These are phyloP conservation scores for Ophthalmolycus amberensis DNA, from an alignment of 2,113 vertebrate species.

Conservation along the genomic window DNA sequence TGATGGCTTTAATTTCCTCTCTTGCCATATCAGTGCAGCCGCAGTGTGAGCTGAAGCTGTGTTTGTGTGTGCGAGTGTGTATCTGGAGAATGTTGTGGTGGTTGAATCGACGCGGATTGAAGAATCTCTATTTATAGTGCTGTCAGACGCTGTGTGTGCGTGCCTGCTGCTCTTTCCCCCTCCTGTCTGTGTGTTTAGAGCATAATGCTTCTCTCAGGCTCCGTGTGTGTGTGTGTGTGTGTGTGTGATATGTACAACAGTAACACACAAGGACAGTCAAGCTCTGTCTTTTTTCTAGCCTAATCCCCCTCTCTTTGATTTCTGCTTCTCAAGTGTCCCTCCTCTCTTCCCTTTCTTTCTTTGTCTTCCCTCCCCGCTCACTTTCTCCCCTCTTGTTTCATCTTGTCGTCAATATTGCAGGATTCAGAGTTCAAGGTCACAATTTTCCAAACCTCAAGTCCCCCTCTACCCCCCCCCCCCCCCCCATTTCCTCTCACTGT, in stretches of 20 bases:
- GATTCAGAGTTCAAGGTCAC: conserved; percentile 72
- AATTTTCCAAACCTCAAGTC: conserved; percentile 70
- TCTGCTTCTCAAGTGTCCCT: neutral
- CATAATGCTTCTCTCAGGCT: neutral
- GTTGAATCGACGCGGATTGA: conserved; percentile 25
- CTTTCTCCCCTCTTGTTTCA: conserved; percentile 17
- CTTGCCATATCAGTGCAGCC: conserved; percentile 15
- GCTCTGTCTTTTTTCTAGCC: neutral
- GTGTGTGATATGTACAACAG: neutral
- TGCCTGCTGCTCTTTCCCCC: neutral
- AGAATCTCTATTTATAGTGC: conserved; percentile 41
- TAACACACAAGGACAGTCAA: conserved; percentile 13
- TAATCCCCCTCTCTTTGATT: conserved; percentile 42
- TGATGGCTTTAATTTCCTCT: conserved; percentile 48
- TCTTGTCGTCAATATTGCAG: conserved; percentile 49
- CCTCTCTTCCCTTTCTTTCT: neutral
- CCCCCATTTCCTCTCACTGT: conserved; percentile 45
- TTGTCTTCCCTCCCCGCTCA: neutral
- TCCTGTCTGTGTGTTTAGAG: conserved; percentile 10
- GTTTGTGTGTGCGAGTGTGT: conserved; percentile 14
- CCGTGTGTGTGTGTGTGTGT: neutral
- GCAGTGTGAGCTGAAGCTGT: conserved; percentile 3
- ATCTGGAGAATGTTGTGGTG: conserved; percentile 38
- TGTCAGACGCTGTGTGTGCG: conserved; percentile 17
- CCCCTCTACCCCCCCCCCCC: conserved; percentile 48